Base-by-base conservation (phyloP, 64 coral and sea anemone species). In the Orbicella faveolata region DNA sequence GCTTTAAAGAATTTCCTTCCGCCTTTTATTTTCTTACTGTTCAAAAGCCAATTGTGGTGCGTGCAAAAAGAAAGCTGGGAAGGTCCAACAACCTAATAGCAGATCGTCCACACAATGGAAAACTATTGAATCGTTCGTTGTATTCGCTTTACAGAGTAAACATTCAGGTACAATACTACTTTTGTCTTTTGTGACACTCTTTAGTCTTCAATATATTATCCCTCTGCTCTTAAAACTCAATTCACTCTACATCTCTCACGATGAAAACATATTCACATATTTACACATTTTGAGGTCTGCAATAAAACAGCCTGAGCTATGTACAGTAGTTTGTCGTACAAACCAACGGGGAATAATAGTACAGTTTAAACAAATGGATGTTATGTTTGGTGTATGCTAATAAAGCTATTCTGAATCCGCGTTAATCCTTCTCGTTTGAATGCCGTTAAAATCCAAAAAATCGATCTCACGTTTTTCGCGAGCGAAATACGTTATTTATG, bases 121-220 rank as follows among this genome's bases (percentile, higher is more conserved):
- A n/a, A 30, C 20, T 70, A 12, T 70, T 26, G 21, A n/a, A 70
- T n/a, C 6, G 6, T 33, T 5, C 67, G 21, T 70, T n/a, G 21
- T 70, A 20, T 25, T 11, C 51, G 75, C 18, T 51, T 18, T 78
- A 78, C 6, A 78, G 4, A 23, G 1, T 52, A 78, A 41, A 78
- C 41, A 52, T 26, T 15, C 18, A 23, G 17, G 39, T 2, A 57
- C 77, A 57, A 79, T 55, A 34, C 52, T 23, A 57, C 52, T 57
- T 57, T 79, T 79, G 77, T 79, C n/a, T 78, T 78, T 51, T 21
- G 51, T 78, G 39, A 78, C 51, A 18, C 18, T 34, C 19, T 44
- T 48, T 21, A 48, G 37, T 20, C 75, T 52, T 7, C 8, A 9
- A 51, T 51, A 23, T 70, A 44, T n/a, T 52, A 23, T 78, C 10